Conservation (phyloP, 2,113 vertebrate species). For the Amblyornis subalaris region DNA sequence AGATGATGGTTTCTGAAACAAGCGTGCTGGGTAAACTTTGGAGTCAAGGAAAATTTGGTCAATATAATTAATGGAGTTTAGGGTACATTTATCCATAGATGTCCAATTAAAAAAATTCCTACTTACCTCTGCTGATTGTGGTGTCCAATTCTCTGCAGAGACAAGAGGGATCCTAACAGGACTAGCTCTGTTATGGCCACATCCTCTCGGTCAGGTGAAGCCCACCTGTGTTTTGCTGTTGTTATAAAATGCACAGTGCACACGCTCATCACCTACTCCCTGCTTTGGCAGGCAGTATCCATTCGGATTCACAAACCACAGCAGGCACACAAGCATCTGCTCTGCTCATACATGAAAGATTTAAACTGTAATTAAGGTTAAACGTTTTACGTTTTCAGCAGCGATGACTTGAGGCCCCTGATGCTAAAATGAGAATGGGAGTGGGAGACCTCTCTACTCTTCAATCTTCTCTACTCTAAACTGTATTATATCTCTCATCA, state of each 20-base stretch:
- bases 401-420: neutral
- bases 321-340: neutral
- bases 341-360: neutral
- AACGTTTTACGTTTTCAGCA: neutral
- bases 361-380: neutral
- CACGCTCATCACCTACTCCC: neutral
- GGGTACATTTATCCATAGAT: neutral
- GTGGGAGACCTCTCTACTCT: neutral
- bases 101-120: neutral
- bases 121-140: neutral
- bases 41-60: neutral
- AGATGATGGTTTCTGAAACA: neutral
- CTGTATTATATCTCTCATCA: neutral
- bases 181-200: neutral
- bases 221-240: neutral
- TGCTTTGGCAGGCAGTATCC: neutral
- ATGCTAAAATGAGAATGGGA: neutral
- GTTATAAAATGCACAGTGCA: neutral
- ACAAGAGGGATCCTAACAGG: neutral
- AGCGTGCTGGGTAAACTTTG: neutral
- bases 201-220: neutral
- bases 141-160: neutral
- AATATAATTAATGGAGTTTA: neutral
- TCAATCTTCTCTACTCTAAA: neutral
- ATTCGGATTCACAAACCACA: neutral